Conservation (phyloP, 2,888 invertebrate species). For the Mythimna vitellina region DNA sequence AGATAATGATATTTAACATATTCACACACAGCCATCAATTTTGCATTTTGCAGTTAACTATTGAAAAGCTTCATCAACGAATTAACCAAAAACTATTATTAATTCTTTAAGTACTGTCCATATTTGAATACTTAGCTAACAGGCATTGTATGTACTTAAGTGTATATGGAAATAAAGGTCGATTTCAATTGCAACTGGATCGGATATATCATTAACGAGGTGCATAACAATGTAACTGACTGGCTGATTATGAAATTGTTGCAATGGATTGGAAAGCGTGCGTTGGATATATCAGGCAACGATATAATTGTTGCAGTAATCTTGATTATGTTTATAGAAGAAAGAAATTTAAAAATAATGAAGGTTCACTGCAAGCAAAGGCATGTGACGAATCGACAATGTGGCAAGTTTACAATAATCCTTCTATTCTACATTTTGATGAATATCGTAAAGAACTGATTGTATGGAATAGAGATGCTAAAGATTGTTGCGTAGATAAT, state of each 20-base stretch:
- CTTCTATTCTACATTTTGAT: neutral
- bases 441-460: neutral
- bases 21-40: neutral
- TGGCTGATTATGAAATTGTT: conserved; percentile 9
- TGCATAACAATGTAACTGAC: conserved; percentile 8
- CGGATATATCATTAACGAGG: conserved; percentile 16
- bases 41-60: neutral
- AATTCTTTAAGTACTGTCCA: neutral
- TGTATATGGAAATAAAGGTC: neutral
- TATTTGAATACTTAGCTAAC: neutral
- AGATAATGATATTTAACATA: neutral
- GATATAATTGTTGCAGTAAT: neutral
- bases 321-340: neutral
- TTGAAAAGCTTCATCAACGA: neutral
- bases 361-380: too few species aligned
- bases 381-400: too few species aligned
- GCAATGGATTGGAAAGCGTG: conserved; percentile 9
- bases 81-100: neutral
- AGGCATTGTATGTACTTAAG: neutral
- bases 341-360: neutral
- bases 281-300: neutral
- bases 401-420: too few species aligned
- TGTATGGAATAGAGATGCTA: neutral
- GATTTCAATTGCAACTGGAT: conserved; percentile 9
- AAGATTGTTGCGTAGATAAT: too few species aligned